phyloP scores from a whole-genome alignment of 2,113 vertebrate genomes.

The Psittacula cyanocephala region DNA sequence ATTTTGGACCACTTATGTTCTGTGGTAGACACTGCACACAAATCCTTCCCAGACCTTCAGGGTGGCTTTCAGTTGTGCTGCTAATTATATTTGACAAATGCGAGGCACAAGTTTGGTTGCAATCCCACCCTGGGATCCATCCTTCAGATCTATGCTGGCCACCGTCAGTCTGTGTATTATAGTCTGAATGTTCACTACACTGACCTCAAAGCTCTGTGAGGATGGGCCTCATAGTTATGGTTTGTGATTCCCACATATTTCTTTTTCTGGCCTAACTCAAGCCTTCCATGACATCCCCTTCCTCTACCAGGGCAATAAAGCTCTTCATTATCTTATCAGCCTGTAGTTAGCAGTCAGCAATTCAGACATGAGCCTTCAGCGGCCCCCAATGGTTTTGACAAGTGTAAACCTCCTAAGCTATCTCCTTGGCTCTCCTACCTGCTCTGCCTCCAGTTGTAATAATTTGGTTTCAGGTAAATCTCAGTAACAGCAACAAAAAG shows the following conservation, averaged over 20 bases:
- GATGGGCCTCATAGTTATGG: not conserved
- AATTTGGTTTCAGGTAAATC: not conserved
- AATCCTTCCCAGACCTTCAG: not conserved
- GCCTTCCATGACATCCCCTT: not conserved
- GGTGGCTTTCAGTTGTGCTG: not conserved
- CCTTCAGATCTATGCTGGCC: not conserved
- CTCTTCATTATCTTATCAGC: not conserved
- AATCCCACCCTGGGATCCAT: not conserved
- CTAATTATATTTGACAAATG: not conserved
- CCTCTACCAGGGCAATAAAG: not conserved
- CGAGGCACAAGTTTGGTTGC: not conserved
- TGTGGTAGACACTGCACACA: not conserved
- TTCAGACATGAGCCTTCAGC: not conserved
- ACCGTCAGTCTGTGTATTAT: not conserved
- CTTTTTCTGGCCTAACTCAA: not conserved
- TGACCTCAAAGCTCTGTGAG: not conserved
- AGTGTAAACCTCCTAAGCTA: not conserved
- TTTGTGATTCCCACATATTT: not conserved
- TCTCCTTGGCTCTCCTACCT: not conserved
- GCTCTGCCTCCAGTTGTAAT: not conserved
- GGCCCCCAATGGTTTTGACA: not conserved
- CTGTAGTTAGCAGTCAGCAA: not conserved
- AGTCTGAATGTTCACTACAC: not conserved
- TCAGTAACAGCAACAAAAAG: not conserved
- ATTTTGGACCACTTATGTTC: not conserved